Conservation (phyloP, 2,797 vertebrate species). For the Leptodactylus fallax region DNA sequence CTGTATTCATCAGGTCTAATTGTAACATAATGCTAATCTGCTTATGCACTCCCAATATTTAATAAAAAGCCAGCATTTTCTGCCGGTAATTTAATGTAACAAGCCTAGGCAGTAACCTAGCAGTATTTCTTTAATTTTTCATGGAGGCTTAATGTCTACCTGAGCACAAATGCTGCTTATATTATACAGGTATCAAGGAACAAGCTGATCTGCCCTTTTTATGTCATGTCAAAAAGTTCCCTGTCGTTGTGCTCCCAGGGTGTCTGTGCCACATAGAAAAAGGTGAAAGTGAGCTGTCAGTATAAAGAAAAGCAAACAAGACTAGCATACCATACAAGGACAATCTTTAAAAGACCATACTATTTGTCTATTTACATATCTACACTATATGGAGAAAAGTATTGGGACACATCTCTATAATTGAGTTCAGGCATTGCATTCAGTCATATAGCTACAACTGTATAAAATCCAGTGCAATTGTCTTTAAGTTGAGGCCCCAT, state of each 20-base stretch:
- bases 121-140: conserved; percentile 25
- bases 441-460: no score
- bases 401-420: no score
- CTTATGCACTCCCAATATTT: conserved; percentile 46
- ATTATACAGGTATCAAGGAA: conserved; percentile 9
- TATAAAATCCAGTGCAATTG: no score
- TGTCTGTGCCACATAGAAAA: conserved; percentile 10
- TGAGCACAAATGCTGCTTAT: conserved; percentile 31
- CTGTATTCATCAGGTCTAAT: conserved; percentile 51
- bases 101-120: not conserved
- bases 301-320: conserved; percentile 30
- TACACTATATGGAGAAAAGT: no score
- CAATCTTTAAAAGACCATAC: no score
- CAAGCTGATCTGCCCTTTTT: conserved; percentile 43
- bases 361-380: not conserved
- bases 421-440: no score
- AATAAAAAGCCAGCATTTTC: conserved; percentile 48
- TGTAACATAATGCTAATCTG: conserved; percentile 55
- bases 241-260: conserved; percentile 31
- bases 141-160: conserved; percentile 27
- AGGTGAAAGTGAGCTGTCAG: conserved; percentile 34
- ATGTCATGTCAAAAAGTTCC: conserved; percentile 52
- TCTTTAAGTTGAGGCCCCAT: no score
- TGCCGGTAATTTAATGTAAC: conserved; percentile 24
- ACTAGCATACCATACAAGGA: not conserved